These are phyloP conservation scores for Thaumatotibia leucotreta DNA, from an alignment of 1,140 invertebrate genomes.

Conservation along the genomic window DNA sequence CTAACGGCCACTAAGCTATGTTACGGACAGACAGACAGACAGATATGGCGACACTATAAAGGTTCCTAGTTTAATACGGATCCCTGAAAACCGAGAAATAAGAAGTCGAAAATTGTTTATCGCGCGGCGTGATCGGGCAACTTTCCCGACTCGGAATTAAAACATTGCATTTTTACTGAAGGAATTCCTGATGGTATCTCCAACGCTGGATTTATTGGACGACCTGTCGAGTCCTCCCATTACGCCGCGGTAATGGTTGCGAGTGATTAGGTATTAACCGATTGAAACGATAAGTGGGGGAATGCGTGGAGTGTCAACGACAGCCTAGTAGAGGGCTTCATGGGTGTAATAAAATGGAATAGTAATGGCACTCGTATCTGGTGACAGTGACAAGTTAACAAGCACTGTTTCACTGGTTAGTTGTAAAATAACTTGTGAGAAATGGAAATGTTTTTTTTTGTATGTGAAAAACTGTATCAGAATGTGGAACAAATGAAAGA, in stretches of 20 bases:
- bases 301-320: background rate
- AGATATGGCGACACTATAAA: too few species aligned
- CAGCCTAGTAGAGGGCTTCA: background rate
- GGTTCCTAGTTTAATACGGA: too few species aligned
- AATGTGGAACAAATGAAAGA: too few species aligned
- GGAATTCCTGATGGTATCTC: constrained; percentile 42
- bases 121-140: constrained; percentile 31
- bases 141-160: constrained; percentile 51
- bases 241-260: constrained; percentile 5
- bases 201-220: constrained; percentile 49
- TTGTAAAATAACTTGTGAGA: too few species aligned
- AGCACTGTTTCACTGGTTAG: background rate
- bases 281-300: background rate
- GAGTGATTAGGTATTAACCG: background rate
- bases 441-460: too few species aligned
- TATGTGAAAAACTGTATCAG: too few species aligned
- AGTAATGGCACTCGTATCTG: background rate
- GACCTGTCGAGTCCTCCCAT: background rate
- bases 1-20: too few species aligned
- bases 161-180: constrained; percentile 57
- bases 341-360: background rate
- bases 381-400: background rate
- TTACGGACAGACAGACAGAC: too few species aligned
- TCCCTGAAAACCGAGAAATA: constrained; percentile 21
- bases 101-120: constrained; percentile 31